Conservation (phyloP, 2,797 vertebrate genomes). For the Pangasius larnaudii region DNA sequence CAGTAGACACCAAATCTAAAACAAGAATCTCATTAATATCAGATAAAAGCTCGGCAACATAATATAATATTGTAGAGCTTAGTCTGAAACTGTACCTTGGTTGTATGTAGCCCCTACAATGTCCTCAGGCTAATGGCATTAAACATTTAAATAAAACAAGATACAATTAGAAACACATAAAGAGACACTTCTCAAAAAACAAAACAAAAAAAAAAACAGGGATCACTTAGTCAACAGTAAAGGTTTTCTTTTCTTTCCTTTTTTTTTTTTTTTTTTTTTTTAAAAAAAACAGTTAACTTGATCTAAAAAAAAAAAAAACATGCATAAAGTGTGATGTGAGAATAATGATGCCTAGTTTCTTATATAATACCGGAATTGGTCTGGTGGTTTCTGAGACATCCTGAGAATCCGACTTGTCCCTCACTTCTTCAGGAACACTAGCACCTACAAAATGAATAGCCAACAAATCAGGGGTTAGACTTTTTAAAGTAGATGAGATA, state of each 20-base stretch:
- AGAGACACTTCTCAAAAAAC: neutral
- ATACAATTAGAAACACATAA: neutral
- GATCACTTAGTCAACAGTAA: neutral
- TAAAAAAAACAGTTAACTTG: neutral
- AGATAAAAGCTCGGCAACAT: neutral
- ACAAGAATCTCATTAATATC: neutral
- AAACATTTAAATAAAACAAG: constrained; percentile 1
- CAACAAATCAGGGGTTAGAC: neutral
- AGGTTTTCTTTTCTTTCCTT: neutral
- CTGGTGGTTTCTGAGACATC: neutral
- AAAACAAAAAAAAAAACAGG: too few species aligned
- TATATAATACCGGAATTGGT: constrained; percentile 28
- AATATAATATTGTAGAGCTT: neutral
- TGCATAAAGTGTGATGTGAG: neutral
- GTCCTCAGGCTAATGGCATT: constrained; percentile 20
- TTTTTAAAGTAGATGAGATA: neutral
- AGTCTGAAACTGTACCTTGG: constrained; percentile 12
- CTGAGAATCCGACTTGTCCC: neutral
- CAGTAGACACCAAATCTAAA: neutral
- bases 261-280: neutral
- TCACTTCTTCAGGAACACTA: constrained; percentile 19
- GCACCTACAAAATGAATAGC: neutral
- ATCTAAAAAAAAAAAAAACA: neutral
- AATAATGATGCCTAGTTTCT: neutral
- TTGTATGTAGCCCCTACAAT: too few species aligned